Base-by-base conservation (phyloP, 2,797 vertebrate genomes). In the Sebastolobus altivelis region DNA sequence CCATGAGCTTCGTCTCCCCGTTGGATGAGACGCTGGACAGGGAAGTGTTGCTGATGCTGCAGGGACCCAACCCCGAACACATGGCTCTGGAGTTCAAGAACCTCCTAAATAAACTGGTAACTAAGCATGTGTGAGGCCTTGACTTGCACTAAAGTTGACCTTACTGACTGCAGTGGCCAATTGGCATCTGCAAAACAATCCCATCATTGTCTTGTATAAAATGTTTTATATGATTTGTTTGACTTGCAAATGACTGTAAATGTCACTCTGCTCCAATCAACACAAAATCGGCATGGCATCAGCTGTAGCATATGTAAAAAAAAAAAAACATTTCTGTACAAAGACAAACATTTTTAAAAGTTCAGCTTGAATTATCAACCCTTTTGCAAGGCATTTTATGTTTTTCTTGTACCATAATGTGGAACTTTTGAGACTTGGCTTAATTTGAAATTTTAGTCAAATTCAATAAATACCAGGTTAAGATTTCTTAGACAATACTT, bases 41-140 rank as follows among this genome's bases (percentile, higher is more conserved):
- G 81, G 97, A 97, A 79, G 95, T 97, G 71, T 88, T 96, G 18
- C 40, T 96, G 68, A 91, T 97, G 76, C 89, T 97, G 31, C 96
- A 96, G 83, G 95, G 95, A 8, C 93, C 96, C 10, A 95, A 75
- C 61, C 93, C 94, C 13, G 96, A 97, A 25, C 92, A 94, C 33
- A 88, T 89, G 7, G 93, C 94, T 59, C 82, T 93, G 62, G 96
- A 97, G 77, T 96, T 97, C 83, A 96, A 90, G 84, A 73, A 62
- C 35, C 71, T 93, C 2, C 68, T 97, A 13, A 87, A 84, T 80
- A 96, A 94, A 75, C 90, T 97, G 96, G 97, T 97, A 92, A 65
- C n/a, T 1, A 29, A 43, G 27, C 20, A 6, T 60, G 20, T 43
- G 11, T 60, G 12, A 20, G 27, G 14, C 7, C 0, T 0, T 56